A percentile compares a stretch with the other conserved stretches of the same genome.
Conservation (phyloP, 2,113 vertebrate species). For the Myrmecobius fasciatus region DNA sequence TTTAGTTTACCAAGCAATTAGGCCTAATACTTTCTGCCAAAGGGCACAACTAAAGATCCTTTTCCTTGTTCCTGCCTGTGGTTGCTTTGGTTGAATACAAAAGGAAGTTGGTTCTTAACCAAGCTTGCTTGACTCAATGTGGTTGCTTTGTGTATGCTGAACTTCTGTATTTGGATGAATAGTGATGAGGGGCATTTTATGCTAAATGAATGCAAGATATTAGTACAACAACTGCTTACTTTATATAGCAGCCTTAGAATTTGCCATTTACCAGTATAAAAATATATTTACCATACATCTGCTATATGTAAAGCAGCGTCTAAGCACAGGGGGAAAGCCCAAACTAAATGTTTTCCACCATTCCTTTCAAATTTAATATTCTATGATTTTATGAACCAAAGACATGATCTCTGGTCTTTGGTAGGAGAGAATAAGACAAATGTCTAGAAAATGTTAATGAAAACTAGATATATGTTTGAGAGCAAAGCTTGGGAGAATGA, state of each 20-base stretch:
- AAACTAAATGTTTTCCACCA: not conserved
- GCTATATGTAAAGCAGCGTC: not conserved
- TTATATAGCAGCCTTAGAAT: not conserved
- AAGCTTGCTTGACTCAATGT: not conserved
- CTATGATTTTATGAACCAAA: not conserved
- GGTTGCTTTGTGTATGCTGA: not conserved
- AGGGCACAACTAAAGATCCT: not conserved
- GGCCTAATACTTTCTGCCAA: not conserved
- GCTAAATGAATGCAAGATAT: not conserved
- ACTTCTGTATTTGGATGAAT: not conserved
- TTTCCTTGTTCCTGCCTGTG: not conserved
- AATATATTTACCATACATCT: not conserved
- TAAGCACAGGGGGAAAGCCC: not conserved
- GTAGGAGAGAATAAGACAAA: not conserved
- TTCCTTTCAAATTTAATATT: not conserved
- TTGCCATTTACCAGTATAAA: not conserved
- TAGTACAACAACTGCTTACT: not conserved
- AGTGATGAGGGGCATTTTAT: not conserved
- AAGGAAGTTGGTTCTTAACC: not conserved
- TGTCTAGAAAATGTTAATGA: not conserved
- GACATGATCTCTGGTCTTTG: not conserved
- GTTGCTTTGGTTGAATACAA: not conserved
- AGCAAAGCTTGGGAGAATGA: not conserved
- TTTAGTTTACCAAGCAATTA: not conserved
- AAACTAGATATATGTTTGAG: not conserved